Conservation (phyloP, 2,113 vertebrate species). For the Eptesicus fuscus region DNA sequence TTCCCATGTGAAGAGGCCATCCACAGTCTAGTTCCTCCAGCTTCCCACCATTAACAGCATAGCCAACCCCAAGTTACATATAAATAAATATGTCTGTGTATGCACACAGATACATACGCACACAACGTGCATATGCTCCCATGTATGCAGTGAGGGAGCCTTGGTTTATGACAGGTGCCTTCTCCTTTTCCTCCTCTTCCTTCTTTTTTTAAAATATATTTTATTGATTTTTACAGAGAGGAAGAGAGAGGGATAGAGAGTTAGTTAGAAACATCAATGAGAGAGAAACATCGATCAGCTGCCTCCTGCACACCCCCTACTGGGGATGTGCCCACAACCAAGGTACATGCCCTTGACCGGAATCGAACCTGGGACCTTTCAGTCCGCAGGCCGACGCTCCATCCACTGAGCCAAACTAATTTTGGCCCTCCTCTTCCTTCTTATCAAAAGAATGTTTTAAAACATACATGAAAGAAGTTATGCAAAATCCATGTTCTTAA, state of each 20-base stretch:
- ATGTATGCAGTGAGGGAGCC: rapidly evolving
- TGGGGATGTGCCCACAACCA: no score
- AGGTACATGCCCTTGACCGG: no score
- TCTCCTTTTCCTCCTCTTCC: neutral
- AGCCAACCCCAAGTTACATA: neutral
- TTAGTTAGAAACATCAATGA: no score
- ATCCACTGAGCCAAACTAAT: no score
- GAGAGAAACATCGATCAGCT: no score
- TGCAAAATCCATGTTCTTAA: neutral
- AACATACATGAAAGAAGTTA: neutral
- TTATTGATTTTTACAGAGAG: no score
- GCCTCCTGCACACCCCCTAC: no score
- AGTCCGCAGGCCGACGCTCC: no score
- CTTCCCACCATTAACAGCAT: neutral
- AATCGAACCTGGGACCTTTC: no score
- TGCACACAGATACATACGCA: neutral
- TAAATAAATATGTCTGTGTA: neutral
- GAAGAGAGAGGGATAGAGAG: no score
- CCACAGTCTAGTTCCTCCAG: neutral
- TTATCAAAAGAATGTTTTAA: neutral
- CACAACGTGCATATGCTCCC: rapidly evolving
- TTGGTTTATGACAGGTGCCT: neutral
- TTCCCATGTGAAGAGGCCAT: neutral
- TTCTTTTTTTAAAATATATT: no score
- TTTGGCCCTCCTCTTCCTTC: neutral